Evolutionary conservation across 2,888 invertebrate species (phyloP).

Genomic region (Escarpia spicata): DNA sequence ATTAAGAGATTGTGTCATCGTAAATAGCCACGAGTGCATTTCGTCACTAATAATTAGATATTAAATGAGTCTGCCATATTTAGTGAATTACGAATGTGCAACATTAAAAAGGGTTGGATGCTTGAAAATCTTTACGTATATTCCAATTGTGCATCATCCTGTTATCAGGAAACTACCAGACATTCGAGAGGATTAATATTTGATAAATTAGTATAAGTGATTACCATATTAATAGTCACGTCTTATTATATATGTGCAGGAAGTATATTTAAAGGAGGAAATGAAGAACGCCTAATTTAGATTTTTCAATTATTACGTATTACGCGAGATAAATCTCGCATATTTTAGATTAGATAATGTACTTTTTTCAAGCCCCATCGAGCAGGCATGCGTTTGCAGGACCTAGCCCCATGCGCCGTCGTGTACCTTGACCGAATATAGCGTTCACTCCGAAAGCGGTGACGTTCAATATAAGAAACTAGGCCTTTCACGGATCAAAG

Average conservation of each 20-base stretch:
- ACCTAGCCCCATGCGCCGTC: background rate
- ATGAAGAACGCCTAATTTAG: background rate
- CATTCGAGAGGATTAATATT: too few relatives aligned
- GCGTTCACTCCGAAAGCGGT: background rate
- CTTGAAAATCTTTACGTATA: too few relatives aligned
- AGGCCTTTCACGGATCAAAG: background rate
- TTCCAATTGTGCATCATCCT: too few relatives aligned
- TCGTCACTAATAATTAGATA: conserved; percentile 16
- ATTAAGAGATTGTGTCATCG: conserved; percentile 16
- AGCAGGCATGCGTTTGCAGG: background rate
- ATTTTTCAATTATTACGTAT: background rate
- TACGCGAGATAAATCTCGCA: background rate
- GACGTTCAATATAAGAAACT: background rate
- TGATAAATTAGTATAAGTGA: too few relatives aligned
- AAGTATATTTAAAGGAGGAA: background rate
- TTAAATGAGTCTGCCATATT: background rate
- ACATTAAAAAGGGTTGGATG: background rate
- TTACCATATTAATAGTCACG: too few relatives aligned
- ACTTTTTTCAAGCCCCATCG: background rate
- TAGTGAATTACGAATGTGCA: background rate
- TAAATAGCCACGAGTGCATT: conserved; percentile 13
- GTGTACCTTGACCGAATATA: background rate
- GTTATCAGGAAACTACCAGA: too few relatives aligned
- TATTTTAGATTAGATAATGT: background rate
- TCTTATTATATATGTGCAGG: too few relatives aligned